Conservation (phyloP, 2,113 vertebrate genomes). For the Rhinolophus sinicus region DNA sequence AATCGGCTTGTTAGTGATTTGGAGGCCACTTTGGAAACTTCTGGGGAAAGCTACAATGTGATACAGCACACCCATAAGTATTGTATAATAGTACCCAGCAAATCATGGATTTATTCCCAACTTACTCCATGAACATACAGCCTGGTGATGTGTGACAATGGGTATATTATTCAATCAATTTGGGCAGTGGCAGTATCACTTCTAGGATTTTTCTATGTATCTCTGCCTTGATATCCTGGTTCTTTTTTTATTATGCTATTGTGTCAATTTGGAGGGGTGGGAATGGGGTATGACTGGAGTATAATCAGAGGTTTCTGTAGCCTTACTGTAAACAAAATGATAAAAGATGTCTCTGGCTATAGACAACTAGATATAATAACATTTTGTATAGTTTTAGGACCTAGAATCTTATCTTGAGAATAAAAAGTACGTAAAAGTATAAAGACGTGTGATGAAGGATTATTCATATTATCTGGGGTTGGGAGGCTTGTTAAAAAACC, state of each 20-base stretch:
- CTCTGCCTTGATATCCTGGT: neutral
- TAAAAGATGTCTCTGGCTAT: neutral
- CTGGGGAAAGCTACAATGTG: conserved; percentile 21
- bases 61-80: too few species aligned
- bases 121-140: too few species aligned
- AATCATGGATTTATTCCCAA: too few species aligned
- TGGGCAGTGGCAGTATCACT: too few species aligned
- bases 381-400: neutral
- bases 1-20: conserved; percentile 62
- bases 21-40: conserved; percentile 71
- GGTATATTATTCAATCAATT: too few species aligned
- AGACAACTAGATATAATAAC: neutral
- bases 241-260: neutral
- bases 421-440: neutral
- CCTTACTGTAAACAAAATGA: neutral
- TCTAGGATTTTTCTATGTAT: too few species aligned
- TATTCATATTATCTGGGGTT: neutral
- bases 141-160: too few species aligned
- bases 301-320: neutral
- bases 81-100: too few species aligned
- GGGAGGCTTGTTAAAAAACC: neutral
- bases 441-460: neutral
- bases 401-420: neutral
- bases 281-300: neutral
- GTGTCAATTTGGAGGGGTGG: neutral